Percentiles rank a stretch among this genome's conserved stretches.
Conservation (phyloP, 2,888 invertebrate species). For the Agrochola lychnidis region DNA sequence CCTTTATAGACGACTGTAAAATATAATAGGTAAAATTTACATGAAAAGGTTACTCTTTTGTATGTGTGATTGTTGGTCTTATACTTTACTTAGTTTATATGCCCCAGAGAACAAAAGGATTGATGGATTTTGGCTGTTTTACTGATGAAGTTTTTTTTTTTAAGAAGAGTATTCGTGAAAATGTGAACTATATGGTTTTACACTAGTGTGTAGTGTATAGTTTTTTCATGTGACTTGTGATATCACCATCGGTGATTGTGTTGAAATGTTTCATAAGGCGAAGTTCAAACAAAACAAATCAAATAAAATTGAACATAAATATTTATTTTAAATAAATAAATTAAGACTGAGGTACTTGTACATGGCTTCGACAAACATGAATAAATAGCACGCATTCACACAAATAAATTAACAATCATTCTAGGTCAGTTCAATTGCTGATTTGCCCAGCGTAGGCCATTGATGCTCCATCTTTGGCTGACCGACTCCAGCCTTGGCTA, state of each 20-base stretch:
- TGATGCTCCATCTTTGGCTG: slow-evolving; percentile 92
- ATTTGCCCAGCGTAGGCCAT: slow-evolving; percentile 92
- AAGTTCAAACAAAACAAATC: slow-evolving; percentile 44
- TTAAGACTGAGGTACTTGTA: slow-evolving; percentile 84
- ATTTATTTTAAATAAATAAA: slow-evolving; percentile 77
- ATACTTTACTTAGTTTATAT: not conserved
- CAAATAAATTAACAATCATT: slow-evolving; percentile 76
- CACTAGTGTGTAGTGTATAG: too few species aligned
- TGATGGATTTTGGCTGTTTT: not conserved
- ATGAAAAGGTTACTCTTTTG: not conserved
- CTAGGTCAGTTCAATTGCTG: slow-evolving; percentile 71
- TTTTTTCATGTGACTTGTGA: not conserved
- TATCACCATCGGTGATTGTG: not conserved
- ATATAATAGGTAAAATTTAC: too few species aligned
- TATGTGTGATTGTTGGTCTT: too few species aligned
- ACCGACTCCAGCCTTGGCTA: slow-evolving; percentile 91
- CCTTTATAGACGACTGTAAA: not conserved
- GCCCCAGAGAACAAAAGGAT: too few species aligned
- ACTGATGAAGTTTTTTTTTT: too few species aligned
- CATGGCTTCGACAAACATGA: slow-evolving; percentile 74
- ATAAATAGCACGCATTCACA: slow-evolving; percentile 70
- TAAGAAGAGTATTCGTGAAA: not conserved
- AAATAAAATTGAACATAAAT: slow-evolving; percentile 66
- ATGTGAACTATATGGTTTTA: not conserved
- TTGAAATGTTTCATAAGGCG: slow-evolving; percentile 24